A percentile compares a stretch with the other conserved stretches of the same genome.
Conservation (phyloP, 2,888 invertebrate genomes). For the Ariolimax columbianus region DNA sequence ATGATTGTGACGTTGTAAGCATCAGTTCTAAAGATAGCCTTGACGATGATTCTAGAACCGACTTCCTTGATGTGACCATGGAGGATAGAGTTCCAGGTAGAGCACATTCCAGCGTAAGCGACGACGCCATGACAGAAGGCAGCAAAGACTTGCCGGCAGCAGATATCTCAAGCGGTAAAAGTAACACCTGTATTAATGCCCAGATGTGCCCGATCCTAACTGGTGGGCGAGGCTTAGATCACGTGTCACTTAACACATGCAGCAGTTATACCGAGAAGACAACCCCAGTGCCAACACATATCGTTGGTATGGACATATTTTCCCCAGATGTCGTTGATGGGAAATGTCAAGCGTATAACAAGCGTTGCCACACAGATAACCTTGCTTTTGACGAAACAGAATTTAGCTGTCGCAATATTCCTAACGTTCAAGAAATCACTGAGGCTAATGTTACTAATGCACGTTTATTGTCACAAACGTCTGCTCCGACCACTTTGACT, state of each 20-base stretch:
- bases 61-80: neutral
- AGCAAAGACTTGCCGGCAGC: neutral
- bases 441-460: too few relatives aligned
- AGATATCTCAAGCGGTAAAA: neutral
- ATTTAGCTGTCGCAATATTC: too few relatives aligned
- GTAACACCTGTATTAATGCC: neutral
- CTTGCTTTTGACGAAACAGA: neutral
- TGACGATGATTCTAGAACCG: neutral
- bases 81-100: neutral
- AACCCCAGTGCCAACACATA: neutral
- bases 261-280: too few relatives aligned
- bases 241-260: neutral
- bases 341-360: too few relatives aligned
- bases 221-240: neutral
- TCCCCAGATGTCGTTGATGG: too few relatives aligned
- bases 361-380: neutral
- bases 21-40: constrained; percentile 23
- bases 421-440: neutral
- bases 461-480: neutral
- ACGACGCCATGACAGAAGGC: neutral
- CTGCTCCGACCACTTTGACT: too few relatives aligned
- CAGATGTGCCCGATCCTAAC: neutral
- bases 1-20: constrained; percentile 27
- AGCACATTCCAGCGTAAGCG: neutral
- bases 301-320: neutral